Percentiles rank a stretch among this genome's conserved stretches.
phyloP scores from a whole-genome alignment of 37 sponge, comb jelly and placozoan genomes.

The Beroe ovata region DNA sequence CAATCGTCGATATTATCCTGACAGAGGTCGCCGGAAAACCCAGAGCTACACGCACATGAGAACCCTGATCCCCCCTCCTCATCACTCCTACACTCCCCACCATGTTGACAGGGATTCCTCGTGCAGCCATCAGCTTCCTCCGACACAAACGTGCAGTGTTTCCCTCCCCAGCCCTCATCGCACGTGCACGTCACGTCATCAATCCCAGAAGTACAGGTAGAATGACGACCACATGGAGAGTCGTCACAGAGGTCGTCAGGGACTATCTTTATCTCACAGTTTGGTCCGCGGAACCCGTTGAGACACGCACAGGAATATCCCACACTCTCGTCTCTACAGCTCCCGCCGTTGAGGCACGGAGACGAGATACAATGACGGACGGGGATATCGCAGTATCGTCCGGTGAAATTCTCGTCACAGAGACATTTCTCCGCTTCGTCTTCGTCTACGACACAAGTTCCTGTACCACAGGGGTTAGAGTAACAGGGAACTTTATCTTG shows the following conservation, averaged over 20 bases:
- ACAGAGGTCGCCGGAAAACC: constrained; percentile 2
- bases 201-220: constrained; percentile 17
- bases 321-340: constrained; percentile 45
- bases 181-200: constrained; percentile 62
- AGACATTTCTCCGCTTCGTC: constrained; percentile 11
- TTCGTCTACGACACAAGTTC: neutral
- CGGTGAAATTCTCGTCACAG: constrained; percentile 10
- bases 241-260: constrained; percentile 20
- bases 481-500: constrained; percentile 13
- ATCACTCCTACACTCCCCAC: neutral
- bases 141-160: constrained; percentile 22
- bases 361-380: neutral
- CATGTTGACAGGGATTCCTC: constrained; percentile 33
- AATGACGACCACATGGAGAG: neutral
- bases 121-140: neutral
- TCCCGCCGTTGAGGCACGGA: constrained; percentile 50
- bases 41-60: neutral
- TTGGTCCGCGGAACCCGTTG: constrained; percentile 14
- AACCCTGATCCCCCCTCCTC: neutral
- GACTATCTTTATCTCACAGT: constrained; percentile 14
- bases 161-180: constrained; percentile 30
- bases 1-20: constrained; percentile 53
- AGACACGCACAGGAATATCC: constrained; percentile 54
- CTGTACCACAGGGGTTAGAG: constrained; percentile 13
- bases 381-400: constrained; percentile 21